phyloP scores from a whole-genome alignment of 1,140 invertebrate genomes.

The Conus betulinus region DNA sequence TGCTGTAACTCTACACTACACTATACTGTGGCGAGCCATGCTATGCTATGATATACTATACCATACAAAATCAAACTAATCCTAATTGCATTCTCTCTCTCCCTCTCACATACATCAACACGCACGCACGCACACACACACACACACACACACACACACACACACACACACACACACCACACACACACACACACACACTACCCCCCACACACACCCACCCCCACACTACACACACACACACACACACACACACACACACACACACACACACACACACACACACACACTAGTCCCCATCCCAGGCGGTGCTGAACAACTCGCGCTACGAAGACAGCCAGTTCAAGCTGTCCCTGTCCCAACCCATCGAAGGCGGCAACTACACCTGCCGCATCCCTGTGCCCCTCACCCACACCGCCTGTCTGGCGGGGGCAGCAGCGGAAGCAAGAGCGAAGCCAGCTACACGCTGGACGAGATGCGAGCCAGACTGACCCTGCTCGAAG shows the following conservation, averaged over 20 bases:
- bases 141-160: background rate
- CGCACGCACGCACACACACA: too few relatives aligned
- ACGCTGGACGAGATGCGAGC: background rate
- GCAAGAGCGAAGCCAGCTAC: background rate
- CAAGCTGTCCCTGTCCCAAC: background rate
- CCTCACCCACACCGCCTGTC: background rate
- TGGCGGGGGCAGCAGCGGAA: background rate
- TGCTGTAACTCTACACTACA: too few relatives aligned
- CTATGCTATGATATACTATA: too few relatives aligned
- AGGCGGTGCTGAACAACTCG: background rate
- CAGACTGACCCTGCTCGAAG: slow-evolving; percentile 6
- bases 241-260: slow-evolving; percentile 17
- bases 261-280: slow-evolving; percentile 20
- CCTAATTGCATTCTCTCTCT: background rate
- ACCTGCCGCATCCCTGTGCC: background rate
- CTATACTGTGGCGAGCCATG: too few relatives aligned
- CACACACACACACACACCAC: too few relatives aligned
- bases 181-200: too few relatives aligned
- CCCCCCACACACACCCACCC: too few relatives aligned
- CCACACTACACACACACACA: too few relatives aligned
- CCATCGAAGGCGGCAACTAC: slow-evolving; percentile 20
- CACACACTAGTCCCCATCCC: background rate
- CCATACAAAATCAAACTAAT: too few relatives aligned
- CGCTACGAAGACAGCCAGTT: slow-evolving; percentile 11
- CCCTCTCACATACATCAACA: too few relatives aligned